Evolutionary conservation across 2,888 invertebrate species (phyloP).

Genomic region (Spisula subtruncata): DNA sequence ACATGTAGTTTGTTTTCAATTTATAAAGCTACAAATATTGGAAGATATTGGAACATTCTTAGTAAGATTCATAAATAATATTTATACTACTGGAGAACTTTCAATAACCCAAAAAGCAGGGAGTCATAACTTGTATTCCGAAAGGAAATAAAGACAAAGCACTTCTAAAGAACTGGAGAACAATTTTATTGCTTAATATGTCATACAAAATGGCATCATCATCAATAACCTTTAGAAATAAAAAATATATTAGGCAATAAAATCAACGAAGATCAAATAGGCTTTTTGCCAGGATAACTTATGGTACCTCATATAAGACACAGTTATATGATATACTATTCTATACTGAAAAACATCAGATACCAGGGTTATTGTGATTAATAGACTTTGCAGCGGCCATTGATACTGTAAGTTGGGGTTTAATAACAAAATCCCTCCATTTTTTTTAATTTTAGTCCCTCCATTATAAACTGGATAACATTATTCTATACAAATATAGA

Average conservation of each 20-base stretch:
- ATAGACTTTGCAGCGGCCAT: not conserved
- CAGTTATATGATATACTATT: not conserved
- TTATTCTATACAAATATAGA: conserved; percentile 38
- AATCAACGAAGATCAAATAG: conserved; percentile 31
- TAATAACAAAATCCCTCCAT: not conserved
- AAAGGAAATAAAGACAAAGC: conserved; percentile 51
- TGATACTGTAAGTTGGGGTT: not conserved
- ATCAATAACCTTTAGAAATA: not conserved
- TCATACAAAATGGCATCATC: not conserved
- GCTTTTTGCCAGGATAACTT: conserved; percentile 17
- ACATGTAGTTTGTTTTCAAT: no score
- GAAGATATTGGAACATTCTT: no score
- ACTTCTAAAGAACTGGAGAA: conserved; percentile 53
- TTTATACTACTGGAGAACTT: not conserved
- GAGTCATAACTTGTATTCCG: conserved; percentile 49
- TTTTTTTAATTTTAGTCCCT: conserved; percentile 13
- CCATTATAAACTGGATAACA: conserved; percentile 38
- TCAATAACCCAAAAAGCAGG: not conserved
- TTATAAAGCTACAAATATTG: no score
- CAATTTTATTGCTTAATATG: conserved; percentile 45
- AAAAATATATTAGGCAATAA: not conserved
- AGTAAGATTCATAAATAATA: not conserved
- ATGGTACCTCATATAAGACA: not conserved
- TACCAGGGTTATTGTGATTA: not conserved
- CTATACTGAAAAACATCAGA: not conserved